These are phyloP conservation scores for Chloroceryle amazona DNA, from an alignment of 2,797 vertebrate genomes.

Conservation along the genomic window DNA sequence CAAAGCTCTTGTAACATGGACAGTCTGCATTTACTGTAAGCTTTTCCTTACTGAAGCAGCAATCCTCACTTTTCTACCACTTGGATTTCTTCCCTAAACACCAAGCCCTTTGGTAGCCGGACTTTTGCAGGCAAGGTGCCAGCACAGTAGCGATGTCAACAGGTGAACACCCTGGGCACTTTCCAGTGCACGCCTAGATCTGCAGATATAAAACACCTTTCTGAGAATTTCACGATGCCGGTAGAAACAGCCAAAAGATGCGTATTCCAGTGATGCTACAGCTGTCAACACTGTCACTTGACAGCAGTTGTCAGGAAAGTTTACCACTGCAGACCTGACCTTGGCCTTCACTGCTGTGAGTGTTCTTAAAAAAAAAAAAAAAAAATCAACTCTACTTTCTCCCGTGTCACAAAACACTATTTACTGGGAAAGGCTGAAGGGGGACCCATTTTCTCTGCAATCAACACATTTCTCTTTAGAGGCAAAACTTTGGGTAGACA, in stretches of 20 bases:
- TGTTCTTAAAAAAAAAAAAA: neutral
- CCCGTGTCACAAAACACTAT: neutral
- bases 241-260: neutral
- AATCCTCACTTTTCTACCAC: neutral
- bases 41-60: neutral
- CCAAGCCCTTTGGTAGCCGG: neutral
- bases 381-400: constrained; percentile 1
- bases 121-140: neutral
- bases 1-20: neutral
- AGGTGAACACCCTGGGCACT: neutral
- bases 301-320: neutral
- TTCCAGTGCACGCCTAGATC: neutral
- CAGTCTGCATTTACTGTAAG: neutral
- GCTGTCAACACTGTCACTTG: neutral
- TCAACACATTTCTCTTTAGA: neutral
- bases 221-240: neutral
- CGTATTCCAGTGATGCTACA: neutral
- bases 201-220: neutral
- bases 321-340: neutral
- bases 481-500: neutral
- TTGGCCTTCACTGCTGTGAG: neutral
- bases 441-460: neutral
- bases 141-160: neutral
- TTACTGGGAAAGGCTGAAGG: neutral
- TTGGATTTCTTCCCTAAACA: neutral